Percentiles rank a stretch among this genome's conserved stretches.
phyloP scores from a whole-genome alignment of 1,140 invertebrate genomes.

The Ephestia elutella region DNA sequence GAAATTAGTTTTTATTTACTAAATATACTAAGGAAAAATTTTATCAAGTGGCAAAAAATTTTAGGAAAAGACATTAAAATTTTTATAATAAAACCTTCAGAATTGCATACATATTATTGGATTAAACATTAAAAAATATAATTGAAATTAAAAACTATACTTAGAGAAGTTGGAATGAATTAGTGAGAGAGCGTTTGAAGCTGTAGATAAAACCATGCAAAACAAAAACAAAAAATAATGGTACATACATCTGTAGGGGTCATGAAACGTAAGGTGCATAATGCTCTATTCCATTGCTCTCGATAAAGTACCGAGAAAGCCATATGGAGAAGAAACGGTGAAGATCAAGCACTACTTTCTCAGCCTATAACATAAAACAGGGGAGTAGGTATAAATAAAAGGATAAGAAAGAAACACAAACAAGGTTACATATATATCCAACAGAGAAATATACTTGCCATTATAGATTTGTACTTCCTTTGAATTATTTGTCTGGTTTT shows the following conservation, averaged over 20 bases:
- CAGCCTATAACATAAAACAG: constrained; percentile 69
- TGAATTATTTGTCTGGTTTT: constrained; percentile 97
- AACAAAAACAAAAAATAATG: constrained; percentile 44
- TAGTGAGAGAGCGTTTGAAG: constrained; percentile 4
- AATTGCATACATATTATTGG: not conserved
- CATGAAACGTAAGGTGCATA: constrained; percentile 61
- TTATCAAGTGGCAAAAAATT: not conserved
- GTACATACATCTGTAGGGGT: constrained; percentile 60
- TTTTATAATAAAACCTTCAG: not conserved
- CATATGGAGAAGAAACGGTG: constrained; percentile 71
- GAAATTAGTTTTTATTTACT: too few species aligned
- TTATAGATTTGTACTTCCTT: constrained; percentile 97
- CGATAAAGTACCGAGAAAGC: constrained; percentile 67
- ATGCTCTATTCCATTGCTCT: constrained; percentile 51
- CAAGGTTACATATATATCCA: constrained; percentile 17
- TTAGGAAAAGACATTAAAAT: not conserved
- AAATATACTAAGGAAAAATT: too few species aligned
- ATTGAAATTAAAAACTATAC: constrained; percentile 4
- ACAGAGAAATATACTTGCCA: constrained; percentile 85
- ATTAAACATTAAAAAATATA: too few species aligned
- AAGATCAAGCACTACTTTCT: constrained; percentile 71
- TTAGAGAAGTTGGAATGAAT: constrained; percentile 8
- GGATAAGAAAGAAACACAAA: constrained; percentile 32
- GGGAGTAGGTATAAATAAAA: constrained; percentile 30
- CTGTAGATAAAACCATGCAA: constrained; percentile 23